Evolutionary conservation across 2,797 vertebrate genomes (phyloP).

Genomic region (Pagetopsis macropterus): DNA sequence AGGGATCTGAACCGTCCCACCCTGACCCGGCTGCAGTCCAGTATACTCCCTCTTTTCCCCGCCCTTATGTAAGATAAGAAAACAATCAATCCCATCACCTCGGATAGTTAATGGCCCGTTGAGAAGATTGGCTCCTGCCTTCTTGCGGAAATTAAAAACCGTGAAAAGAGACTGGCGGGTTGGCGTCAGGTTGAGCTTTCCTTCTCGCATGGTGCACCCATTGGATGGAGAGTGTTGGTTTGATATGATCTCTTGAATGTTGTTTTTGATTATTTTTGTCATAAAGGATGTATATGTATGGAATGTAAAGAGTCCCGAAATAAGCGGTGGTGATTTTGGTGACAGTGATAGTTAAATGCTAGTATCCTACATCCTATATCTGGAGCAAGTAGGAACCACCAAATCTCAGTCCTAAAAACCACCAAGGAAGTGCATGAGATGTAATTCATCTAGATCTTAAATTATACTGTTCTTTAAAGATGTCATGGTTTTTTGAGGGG

Average conservation of each 20-base stretch:
- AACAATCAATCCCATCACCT: conserved; percentile 52
- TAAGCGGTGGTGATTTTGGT: not conserved
- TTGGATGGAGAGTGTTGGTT: conserved; percentile 44
- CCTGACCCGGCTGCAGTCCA: conserved; percentile 3
- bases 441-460: conserved; percentile 36
- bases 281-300: not conserved
- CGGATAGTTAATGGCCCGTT: conserved; percentile 55
- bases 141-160: conserved; percentile 56
- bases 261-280: conserved; percentile 4
- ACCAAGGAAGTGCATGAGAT: conserved; percentile 18
- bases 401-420: conserved; percentile 27
- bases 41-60: conserved; percentile 12
- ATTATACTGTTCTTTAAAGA: conserved; percentile 41
- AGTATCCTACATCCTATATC: conserved; percentile 22
- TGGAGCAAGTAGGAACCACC: conserved; percentile 26
- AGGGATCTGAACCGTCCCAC: conserved; percentile 21
- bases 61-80: conserved; percentile 59
- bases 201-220: conserved; percentile 26
- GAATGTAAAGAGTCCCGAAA: conserved; percentile 8
- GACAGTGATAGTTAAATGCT: conserved; percentile 2
- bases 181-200: conserved; percentile 36
- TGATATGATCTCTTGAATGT: conserved; percentile 10
- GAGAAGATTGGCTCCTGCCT: conserved; percentile 51
- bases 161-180: conserved; percentile 45
- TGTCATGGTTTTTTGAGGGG: conserved; percentile 41